Evolutionary conservation across 1,140 invertebrate genomes (phyloP), one percentile per base, ranked within the genome.

Genomic region (Meloidogyne exigua): DNA sequence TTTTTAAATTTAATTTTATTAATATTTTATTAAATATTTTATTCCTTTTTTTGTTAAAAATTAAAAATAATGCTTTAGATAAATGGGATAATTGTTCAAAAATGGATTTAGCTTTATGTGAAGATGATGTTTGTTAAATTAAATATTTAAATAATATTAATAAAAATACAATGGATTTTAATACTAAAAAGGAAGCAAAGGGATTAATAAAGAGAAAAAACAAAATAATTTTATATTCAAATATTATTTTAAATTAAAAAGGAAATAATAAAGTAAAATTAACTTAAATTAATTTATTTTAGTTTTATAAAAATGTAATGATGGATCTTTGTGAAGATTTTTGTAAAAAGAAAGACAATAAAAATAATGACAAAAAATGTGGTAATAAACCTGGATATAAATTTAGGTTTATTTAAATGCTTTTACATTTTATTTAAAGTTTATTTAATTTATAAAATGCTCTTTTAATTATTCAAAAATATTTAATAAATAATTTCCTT

Each of bases 1-100:
- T 57, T 57, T n/a, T 57, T n/a, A 57, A n/a, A 57, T n/a, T n/a
- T 57, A 57, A 57, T 57, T 57, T n/a, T 18, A 49, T 49, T 49
- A 18, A 49, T 18, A 49, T 49, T n/a, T 57, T n/a, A n/a, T n/a
- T 9, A 57, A 57, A 57, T 57, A 57, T 57, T n/a, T 57, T 57
- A 57, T n/a, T n/a, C 5, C 9, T 57, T 57, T 57, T 10, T n/a
- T 57, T 57, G n/a, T 9, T n/a, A n/a, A 57, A n/a, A 5, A n/a
- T 57, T 57, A 57, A 57, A 57, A 57, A 57, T 57, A 57, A 57
- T 57, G 0, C 49, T 57, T 57, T 57, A 57, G 21, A 57, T 57
- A 57, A 57, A 57, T 57, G 49, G 49, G 49, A 57, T 57, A n/a
- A n/a, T 57, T 57, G 49, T n/a, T 57, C 49, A n/a, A 57, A 4